These are phyloP conservation scores for Zaprionus vittiger DNA, from an alignment of 1,140 invertebrate genomes.

Conservation along the genomic window DNA sequence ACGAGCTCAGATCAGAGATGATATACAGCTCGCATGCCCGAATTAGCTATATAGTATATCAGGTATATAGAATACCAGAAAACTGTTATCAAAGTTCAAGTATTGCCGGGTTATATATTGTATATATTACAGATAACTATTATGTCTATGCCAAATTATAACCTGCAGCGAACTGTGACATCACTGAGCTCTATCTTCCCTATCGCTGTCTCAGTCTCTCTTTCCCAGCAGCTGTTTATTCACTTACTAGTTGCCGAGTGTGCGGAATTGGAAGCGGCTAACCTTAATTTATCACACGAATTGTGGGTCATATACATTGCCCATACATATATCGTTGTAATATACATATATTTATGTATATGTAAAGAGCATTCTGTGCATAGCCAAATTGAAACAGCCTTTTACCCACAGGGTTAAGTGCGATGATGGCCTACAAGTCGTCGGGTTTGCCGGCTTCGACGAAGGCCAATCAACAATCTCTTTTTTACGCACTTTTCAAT, in stretches of 20 bases:
- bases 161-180: not conserved
- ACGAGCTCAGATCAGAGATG: conserved; percentile 40
- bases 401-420: conserved; percentile 74
- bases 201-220: conserved; percentile 1
- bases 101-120: not conserved
- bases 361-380: conserved; percentile 30
- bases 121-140: not conserved
- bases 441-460: conserved; percentile 23
- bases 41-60: not conserved
- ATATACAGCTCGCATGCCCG: not conserved
- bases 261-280: conserved; percentile 73
- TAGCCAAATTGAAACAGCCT: conserved; percentile 62
- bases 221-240: conserved; percentile 17
- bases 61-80: not conserved
- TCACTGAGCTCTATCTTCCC: not conserved
- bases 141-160: not conserved
- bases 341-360: conserved; percentile 20
- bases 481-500: conserved; percentile 67
- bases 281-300: conserved; percentile 71
- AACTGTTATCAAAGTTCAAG: not conserved
- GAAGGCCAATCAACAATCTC: conserved; percentile 78
- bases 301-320: conserved; percentile 73
- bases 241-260: conserved; percentile 42
- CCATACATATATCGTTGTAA: conserved; percentile 15
- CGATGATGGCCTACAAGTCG: conserved; percentile 42